Conservation (phyloP, 35 echinoderm and acorn worm genomes). For the Chiridota heheva region DNA sequence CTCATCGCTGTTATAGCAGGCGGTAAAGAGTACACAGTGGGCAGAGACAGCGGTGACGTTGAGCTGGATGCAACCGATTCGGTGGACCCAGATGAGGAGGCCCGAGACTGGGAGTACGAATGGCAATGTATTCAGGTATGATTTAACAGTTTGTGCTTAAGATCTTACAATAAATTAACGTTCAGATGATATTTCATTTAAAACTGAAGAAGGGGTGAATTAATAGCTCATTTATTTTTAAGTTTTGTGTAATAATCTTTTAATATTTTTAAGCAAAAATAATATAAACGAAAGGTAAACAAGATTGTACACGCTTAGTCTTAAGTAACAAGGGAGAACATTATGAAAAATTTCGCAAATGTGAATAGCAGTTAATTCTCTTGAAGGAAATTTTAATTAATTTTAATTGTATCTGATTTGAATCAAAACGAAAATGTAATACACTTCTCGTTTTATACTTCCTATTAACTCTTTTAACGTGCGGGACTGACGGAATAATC, state of each 20-base stretch:
- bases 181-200: neutral
- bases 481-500: too few species aligned
- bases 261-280: neutral
- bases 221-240: neutral
- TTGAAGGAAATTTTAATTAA: too few species aligned
- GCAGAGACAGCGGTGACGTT: constrained; percentile 65
- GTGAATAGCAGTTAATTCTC: too few species aligned
- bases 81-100: constrained; percentile 74
- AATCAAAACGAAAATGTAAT: too few species aligned
- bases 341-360: too few species aligned
- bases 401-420: too few species aligned
- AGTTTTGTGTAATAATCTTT: neutral
- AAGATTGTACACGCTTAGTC: too few species aligned
- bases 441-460: too few species aligned
- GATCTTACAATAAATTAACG: neutral
- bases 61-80: constrained; percentile 64
- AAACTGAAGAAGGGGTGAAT: too few species aligned
- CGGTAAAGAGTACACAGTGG: constrained; percentile 66
- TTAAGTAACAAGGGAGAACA: too few species aligned
- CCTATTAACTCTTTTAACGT: too few species aligned
- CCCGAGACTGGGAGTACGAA: constrained; percentile 54
- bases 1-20: constrained; percentile 73
- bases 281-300: neutral
- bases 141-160: neutral
- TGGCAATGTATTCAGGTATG: constrained; percentile 83